phyloP scores from a whole-genome alignment of 2,113 vertebrate species.

The Anolis sagrei region DNA sequence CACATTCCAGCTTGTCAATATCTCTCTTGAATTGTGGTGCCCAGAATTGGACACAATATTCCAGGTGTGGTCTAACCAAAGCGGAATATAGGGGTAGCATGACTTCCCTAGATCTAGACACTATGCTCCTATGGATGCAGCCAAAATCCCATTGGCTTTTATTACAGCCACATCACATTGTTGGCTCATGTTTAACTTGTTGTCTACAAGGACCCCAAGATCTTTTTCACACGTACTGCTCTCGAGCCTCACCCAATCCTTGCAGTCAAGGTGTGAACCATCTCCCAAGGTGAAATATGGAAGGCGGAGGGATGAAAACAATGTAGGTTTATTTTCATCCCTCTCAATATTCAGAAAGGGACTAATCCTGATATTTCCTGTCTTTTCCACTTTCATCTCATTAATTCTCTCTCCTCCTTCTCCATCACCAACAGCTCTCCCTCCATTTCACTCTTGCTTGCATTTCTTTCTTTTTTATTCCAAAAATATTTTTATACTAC shows the following conservation, averaged over 20 bases:
- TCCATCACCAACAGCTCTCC: neutral
- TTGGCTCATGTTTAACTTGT: too few relatives aligned
- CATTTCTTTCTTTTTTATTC: neutral
- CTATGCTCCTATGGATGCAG: too few relatives aligned
- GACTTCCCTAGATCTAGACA: too few relatives aligned
- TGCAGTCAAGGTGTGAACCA: neutral
- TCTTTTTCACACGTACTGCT: too few relatives aligned
- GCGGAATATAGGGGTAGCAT: too few relatives aligned
- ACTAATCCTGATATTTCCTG: slow-evolving; percentile 65
- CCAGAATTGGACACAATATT: too few relatives aligned
- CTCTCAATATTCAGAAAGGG: slow-evolving; percentile 21
- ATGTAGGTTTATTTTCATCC: slow-evolving; percentile 36
- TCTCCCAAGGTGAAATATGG: neutral
- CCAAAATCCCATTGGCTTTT: too few relatives aligned
- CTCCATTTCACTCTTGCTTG: slow-evolving; percentile 32
- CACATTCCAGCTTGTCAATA: too few relatives aligned
- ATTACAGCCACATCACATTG: too few relatives aligned
- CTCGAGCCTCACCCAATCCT: neutral
- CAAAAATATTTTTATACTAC: neutral
- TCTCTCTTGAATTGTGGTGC: too few relatives aligned
- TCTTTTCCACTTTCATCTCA: slow-evolving; percentile 66
- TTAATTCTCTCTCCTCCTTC: slow-evolving; percentile 60
- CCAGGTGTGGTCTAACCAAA: too few relatives aligned
- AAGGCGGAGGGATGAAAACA: neutral
- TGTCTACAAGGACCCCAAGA: too few relatives aligned